These are phyloP conservation scores for Leptopilina drosophilae DNA, from an alignment of 2,888 invertebrate genomes.

Conservation along the genomic window DNA sequence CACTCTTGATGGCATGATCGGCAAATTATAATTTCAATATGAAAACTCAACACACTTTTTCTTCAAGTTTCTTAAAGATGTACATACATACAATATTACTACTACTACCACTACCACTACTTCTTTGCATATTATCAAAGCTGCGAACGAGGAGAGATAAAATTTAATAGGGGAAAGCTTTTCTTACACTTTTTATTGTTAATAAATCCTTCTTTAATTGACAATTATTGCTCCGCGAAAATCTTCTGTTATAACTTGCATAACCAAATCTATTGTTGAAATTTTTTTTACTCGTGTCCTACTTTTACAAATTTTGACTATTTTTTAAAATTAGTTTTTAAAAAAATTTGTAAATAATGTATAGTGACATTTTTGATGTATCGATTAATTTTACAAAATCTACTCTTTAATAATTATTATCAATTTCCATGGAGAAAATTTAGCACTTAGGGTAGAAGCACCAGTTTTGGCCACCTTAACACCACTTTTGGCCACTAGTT, in stretches of 20 bases:
- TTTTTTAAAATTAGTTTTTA: too few relatives aligned
- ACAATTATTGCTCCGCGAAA: background rate
- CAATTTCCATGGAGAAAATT: too few relatives aligned
- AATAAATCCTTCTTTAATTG: background rate
- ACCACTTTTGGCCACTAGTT: too few relatives aligned
- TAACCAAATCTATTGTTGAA: background rate
- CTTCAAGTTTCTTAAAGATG: too few relatives aligned
- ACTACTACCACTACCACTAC: background rate
- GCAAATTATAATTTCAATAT: slow-evolving; percentile 38
- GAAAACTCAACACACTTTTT: slow-evolving; percentile 19
- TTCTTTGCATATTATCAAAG: background rate
- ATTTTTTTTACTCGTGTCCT: background rate
- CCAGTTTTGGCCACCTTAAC: too few relatives aligned
- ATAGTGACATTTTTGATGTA: too few relatives aligned
- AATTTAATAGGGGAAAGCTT: background rate
- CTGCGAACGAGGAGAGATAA: background rate
- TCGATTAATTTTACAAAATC: too few relatives aligned
- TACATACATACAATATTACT: background rate
- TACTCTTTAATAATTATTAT: too few relatives aligned
- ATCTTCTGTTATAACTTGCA: background rate
- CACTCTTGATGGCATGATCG: slow-evolving; percentile 40
- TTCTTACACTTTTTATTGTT: background rate
- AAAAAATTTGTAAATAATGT: too few relatives aligned
- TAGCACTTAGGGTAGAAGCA: too few relatives aligned
- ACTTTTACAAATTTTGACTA: too few relatives aligned